Base-by-base conservation (phyloP, 2,888 invertebrate genomes). In the Eledone cirrhosa region DNA sequence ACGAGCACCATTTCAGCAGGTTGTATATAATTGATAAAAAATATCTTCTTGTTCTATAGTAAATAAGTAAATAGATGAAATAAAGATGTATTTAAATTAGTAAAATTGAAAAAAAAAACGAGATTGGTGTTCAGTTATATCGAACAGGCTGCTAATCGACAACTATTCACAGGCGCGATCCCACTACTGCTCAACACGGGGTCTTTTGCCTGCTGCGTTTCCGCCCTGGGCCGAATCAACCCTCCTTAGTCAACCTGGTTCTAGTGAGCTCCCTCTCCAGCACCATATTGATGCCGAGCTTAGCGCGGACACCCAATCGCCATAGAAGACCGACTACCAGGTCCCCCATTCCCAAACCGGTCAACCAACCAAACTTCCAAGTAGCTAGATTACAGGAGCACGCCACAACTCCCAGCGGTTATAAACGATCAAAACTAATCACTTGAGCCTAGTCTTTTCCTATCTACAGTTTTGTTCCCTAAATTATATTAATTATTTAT, bases 331-430 rank as follows among this genome's bases (percentile, higher is more conserved):
- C 63, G 22, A 24, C 24, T 63, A 63, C 63, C 94, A 95, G 95
- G 90, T 92, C 92, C 92, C 96, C 95, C 94, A 93, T 93, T 94
- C 96, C 96, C 96, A 96, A 95, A 94, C 94, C 95, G 95, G 96
- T 95, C 97, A 92, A 94, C 93, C 93, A 91, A 92, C 93, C 96
- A 92, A 63, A n/a, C 96, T 94, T 96, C 96, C 95, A 94, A 94
- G 96, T 93, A 94, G 96, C 96, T 95, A 94, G 96, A 96, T 97
- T 97, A 97, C 97, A 97, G 96, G 95, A 96, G 96, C 93, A 90
- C 95, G 97, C 97, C 96, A 96, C 95, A 85, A 94, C 95, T 95
- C 96, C 97, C 97, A 95, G 96, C 90, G 89, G 85, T 77, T 5
- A 63, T 29, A 0, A 11, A 27, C 29, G 31, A n/a, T 22, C 27